phyloP scores from a whole-genome alignment of 2,888 invertebrate species.

The Patella ulyssiponensis region DNA sequence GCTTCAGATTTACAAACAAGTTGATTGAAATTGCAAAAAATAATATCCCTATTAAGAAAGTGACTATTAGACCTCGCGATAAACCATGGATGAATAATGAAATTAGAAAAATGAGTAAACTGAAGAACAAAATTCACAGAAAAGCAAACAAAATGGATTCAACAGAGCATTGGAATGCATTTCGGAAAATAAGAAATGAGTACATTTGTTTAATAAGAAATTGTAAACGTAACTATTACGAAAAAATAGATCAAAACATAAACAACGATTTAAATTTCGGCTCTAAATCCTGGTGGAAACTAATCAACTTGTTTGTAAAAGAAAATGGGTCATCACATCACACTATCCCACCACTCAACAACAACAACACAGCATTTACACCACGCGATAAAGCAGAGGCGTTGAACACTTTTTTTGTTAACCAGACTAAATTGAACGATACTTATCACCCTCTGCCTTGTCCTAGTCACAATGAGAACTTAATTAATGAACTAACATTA shows the following conservation, averaged over 20 bases:
- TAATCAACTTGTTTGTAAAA: slow-evolving; percentile 1
- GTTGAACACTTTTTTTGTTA: no score
- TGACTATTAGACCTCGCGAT: not conserved
- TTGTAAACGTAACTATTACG: not conserved
- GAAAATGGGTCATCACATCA: not conserved
- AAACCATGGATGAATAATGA: slow-evolving; percentile 4
- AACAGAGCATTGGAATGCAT: no score
- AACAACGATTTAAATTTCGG: not conserved
- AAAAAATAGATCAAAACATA: slow-evolving; percentile 7
- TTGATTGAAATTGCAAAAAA: not conserved
- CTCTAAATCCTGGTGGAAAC: not conserved
- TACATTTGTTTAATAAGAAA: not conserved
- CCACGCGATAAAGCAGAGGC: no score
- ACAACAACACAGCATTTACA: no score
- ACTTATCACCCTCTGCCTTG: no score
- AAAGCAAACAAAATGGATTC: no score
- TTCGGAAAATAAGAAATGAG: no score
- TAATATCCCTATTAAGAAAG: slow-evolving; percentile 1
- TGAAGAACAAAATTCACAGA: no score
- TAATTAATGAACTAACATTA: no score
- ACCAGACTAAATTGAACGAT: no score
- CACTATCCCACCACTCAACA: no score
- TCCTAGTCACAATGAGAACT: no score
- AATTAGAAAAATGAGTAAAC: slow-evolving; percentile 1
- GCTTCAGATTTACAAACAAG: not conserved